Conservation (phyloP, 92 coral and sea anemone genomes). For the Porites evermanni region DNA sequence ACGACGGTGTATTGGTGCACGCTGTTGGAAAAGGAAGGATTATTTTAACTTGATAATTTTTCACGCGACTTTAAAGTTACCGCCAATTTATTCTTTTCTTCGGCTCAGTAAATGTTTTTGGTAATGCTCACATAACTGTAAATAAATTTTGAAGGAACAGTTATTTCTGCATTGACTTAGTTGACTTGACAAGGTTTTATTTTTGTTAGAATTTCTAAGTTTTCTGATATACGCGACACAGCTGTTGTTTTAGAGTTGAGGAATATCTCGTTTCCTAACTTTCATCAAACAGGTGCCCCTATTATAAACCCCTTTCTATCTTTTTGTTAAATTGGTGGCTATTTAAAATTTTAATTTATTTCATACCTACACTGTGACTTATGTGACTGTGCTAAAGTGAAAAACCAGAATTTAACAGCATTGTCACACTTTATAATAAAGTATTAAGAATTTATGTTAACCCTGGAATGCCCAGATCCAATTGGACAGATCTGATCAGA, state of each 20-base stretch:
- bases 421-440: too few species aligned
- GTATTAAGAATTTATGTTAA: too few species aligned
- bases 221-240: not conserved
- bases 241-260: not conserved
- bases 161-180: not conserved
- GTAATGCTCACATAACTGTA: not conserved
- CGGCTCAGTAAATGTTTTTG: not conserved
- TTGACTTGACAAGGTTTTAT: not conserved
- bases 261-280: not conserved
- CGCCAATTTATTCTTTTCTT: not conserved
- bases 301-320: not conserved
- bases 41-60: too few species aligned
- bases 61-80: not conserved
- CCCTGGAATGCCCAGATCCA: too few species aligned
- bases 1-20: conserved; percentile 19
- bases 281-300: not conserved
- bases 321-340: not conserved
- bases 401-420: too few species aligned
- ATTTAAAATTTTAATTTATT: too few species aligned
- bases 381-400: too few species aligned
- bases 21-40: not conserved
- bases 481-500: too few species aligned
- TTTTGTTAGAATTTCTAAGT: not conserved
- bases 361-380: too few species aligned
- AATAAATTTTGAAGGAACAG: not conserved